phyloP scores from a whole-genome alignment of 2,113 vertebrate species.

The Sinocyclocheilus grahami region DNA sequence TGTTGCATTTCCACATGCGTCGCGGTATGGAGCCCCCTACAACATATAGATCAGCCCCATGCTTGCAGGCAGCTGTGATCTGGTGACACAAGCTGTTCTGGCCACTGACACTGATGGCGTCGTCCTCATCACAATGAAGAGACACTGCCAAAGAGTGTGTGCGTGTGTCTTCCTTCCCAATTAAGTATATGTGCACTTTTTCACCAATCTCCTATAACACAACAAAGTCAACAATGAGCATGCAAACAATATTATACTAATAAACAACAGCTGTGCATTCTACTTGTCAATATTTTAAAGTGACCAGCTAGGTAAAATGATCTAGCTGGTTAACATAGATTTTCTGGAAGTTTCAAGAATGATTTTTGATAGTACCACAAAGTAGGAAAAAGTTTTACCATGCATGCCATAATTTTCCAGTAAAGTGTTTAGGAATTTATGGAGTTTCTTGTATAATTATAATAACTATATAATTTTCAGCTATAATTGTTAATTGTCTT shows the following conservation, averaged over 20 bases:
- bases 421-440: too few relatives aligned
- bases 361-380: too few relatives aligned
- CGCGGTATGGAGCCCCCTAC: constrained; percentile 96
- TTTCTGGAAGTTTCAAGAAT: too few relatives aligned
- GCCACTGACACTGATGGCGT: constrained; percentile 91
- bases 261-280: not conserved
- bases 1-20: constrained; percentile 99
- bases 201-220: constrained; percentile 90
- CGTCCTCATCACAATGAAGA: constrained; percentile 92
- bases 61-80: constrained; percentile 97
- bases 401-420: too few relatives aligned
- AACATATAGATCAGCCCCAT: constrained; percentile 92
- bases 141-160: constrained; percentile 95
- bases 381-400: too few relatives aligned
- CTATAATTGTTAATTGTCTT: too few relatives aligned
- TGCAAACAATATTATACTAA: not conserved
- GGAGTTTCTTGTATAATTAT: too few relatives aligned
- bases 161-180: constrained; percentile 93
- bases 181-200: constrained; percentile 97
- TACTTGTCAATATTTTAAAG: not conserved
- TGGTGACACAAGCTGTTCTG: constrained; percentile 98
- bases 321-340: too few relatives aligned
- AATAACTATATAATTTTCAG: too few relatives aligned
- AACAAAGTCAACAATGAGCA: not conserved
- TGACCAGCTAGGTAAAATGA: not conserved